Percentiles rank a stretch among this genome's conserved stretches.
These are phyloP conservation scores for Sminthopsis crassicaudata DNA, from an alignment of 2,113 vertebrate species.

Conservation along the genomic window DNA sequence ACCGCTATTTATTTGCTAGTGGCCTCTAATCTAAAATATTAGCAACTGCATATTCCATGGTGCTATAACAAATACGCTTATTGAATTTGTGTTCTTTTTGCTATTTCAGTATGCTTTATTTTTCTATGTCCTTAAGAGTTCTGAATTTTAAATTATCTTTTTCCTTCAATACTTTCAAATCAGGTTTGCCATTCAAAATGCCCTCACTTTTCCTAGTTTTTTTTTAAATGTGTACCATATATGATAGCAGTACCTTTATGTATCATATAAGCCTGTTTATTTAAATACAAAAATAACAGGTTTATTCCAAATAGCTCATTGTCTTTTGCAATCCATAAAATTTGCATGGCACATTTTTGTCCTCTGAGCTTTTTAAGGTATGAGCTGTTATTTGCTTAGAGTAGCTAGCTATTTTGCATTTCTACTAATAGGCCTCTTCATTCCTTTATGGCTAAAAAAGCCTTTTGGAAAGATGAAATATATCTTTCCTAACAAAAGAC, in stretches of 20 bases:
- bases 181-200: not conserved
- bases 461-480: slow-evolving; percentile 65
- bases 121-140: slow-evolving; percentile 47
- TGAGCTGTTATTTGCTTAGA: slow-evolving; percentile 25
- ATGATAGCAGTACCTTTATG: not conserved
- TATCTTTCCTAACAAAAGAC: slow-evolving; percentile 58
- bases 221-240: not conserved
- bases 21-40: slow-evolving; percentile 1
- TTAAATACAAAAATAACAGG: not conserved
- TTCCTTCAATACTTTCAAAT: slow-evolving; percentile 22
- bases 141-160: not conserved
- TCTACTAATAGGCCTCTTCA: slow-evolving; percentile 29
- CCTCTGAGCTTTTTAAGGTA: slow-evolving; percentile 17
- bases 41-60: slow-evolving; percentile 7
- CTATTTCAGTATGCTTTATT: slow-evolving; percentile 4
- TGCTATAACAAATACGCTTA: slow-evolving; percentile 6
- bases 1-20: not conserved
- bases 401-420: slow-evolving; percentile 54
- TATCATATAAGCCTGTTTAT: not conserved
- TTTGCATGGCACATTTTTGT: slow-evolving; percentile 20
- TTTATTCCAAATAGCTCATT: slow-evolving; percentile 66
- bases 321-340: slow-evolving; percentile 32
- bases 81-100: slow-evolving; percentile 55
- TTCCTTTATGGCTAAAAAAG: slow-evolving; percentile 39
- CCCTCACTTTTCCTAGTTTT: slow-evolving; percentile 38